These are phyloP conservation scores for Psophia crepitans DNA, from an alignment of 2,113 vertebrate species.

Conservation along the genomic window DNA sequence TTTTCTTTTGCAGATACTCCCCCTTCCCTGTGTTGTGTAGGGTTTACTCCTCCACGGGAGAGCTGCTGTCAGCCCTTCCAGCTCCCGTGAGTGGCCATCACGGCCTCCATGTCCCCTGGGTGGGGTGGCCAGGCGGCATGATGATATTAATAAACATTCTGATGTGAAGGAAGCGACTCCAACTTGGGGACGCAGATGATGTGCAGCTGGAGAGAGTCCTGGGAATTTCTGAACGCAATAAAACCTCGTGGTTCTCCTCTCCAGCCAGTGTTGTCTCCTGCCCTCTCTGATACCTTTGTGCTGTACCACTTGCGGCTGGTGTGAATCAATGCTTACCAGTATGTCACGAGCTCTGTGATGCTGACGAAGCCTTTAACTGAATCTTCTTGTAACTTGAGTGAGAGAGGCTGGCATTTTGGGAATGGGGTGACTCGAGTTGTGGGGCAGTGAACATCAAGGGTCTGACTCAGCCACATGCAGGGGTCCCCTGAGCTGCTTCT, in stretches of 20 bases:
- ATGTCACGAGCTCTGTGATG: background rate
- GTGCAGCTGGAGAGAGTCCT: background rate
- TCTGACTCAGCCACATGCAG: background rate
- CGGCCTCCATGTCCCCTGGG: fast-evolving
- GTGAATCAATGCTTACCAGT: background rate
- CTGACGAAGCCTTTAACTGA: background rate
- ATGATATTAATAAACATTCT: background rate
- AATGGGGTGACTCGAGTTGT: background rate
- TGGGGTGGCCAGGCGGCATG: background rate
- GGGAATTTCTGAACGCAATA: background rate
- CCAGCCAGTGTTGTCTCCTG: background rate
- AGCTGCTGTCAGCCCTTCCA: background rate
- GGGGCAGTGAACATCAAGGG: background rate
- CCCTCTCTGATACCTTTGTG: background rate
- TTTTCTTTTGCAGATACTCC: background rate
- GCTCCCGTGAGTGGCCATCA: fast-evolving
- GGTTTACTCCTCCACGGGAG: background rate
- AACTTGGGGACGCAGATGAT: background rate
- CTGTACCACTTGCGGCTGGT: background rate
- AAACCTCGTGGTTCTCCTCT: background rate
- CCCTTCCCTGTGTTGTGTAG: background rate
- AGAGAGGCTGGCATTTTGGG: background rate
- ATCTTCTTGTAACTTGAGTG: background rate
- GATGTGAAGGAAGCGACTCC: background rate
- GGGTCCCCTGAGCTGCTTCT: background rate